Base-by-base conservation (phyloP, 2,888 invertebrate genomes). In the Geotrupes spiniger region DNA sequence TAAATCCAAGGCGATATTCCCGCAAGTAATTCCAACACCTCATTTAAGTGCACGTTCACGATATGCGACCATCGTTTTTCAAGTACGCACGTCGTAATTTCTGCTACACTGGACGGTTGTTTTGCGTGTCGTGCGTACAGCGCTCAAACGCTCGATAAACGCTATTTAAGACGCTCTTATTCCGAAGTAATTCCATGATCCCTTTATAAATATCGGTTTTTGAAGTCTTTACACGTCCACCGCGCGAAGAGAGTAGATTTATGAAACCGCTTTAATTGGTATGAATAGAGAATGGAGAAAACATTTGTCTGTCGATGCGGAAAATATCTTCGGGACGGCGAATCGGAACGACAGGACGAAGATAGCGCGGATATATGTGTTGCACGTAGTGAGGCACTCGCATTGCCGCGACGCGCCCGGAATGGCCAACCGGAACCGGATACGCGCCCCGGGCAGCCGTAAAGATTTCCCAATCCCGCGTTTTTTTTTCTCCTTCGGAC, bases 401-500 rank as follows among this genome's bases (percentile, higher is more conserved):
- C 59, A 63, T 60, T 59, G 58, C 51, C 53, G 48, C 53, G 51
- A 63, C 61, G 62, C 62, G 60, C 44, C 53, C 53, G 46, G 60
- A 63, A 63, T 59, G 60, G 52, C 58, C 61, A 59, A 59, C 56
- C 54, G 57, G 60, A 57, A 58, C 54, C 59, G 58, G 56, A 62
- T 53, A 58, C 53, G 45, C 54, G 53, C 59, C 54, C 52, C 57
- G 46, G 54, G 51, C 56, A 47, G 57, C 49, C 53, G 58, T 59
- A 58, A 61, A 61, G 61, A 61, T 61, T 62, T 62, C 61, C 58
- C 59, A 61, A 51, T 52, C 40, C 49, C 49, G 37, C 49, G 45
- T 45, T 49, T 49, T 49, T 59, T 59, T 54, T 56, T 57, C 51
- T 21, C 3, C 21, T 21, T 21, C 6, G 47, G 49, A 41, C 52